Evolutionary conservation across 2,797 vertebrate species (phyloP), one percentile per base, ranked within the genome.

Genomic region (Chaetodon trifasciatus): DNA sequence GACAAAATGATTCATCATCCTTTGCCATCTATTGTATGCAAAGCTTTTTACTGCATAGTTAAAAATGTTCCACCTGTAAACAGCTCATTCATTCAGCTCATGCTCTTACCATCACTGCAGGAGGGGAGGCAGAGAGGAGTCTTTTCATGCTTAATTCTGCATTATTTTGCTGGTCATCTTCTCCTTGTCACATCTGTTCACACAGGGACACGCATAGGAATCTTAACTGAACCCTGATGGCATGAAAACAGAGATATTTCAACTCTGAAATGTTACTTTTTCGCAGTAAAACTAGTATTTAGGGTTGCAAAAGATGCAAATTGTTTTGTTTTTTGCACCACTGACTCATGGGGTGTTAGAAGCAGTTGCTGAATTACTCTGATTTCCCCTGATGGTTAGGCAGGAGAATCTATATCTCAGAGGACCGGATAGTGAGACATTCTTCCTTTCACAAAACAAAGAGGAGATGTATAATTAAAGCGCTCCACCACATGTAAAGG

Each of bases 381-480:
- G 61, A 89, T 74, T 82, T 76, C 72, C 57, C 68, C 37, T 74
- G 85, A 86, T 79, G 84, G 75, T 65, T 82, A 62, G 69, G 79
- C 70, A 84, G 69, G 21, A 71, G 49, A 13, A 52, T 58, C 19
- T 47, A 7, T 42, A 68, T 52, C 79, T 79, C 78, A 47, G 50
- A 83, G 78, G 79, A 84, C 21, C 56, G 60, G 56, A 73, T 3
- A 63, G 60, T 21, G 9, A 71, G 19, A 32, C 35, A 52, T 61
- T 61, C 46, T 46, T 0, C 4, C 13, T 75, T 84, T 70, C 24
- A 74, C 42, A 60, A 89, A 84, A 83, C 74, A 78, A 65, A 79
- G 28, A 68, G 60, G 67, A 84, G 76, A 73, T 80, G 52, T 62
- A 55, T 57, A 72, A 86, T 74, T 79, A 74, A 68, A 78, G 78